A percentile compares a stretch with the other conserved stretches of the same genome.
These are phyloP conservation scores for Eubasilissa splendida DNA, from an alignment of 2,888 invertebrate genomes.

Conservation along the genomic window DNA sequence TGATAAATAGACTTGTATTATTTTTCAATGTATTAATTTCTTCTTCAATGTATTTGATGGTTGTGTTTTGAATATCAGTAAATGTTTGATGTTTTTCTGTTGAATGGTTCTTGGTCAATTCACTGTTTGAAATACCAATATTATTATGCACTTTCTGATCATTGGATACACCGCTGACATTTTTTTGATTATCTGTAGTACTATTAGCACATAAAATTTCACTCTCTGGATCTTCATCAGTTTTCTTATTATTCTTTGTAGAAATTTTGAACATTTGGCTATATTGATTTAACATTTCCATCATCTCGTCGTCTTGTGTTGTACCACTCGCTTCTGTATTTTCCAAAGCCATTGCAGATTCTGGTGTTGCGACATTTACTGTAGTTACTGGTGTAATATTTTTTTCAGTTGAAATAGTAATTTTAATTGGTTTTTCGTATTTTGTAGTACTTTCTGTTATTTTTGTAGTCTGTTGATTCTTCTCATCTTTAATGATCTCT, in stretches of 20 bases:
- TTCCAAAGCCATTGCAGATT: background rate
- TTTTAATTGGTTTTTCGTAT: slow-evolving; percentile 38
- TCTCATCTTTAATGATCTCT: background rate
- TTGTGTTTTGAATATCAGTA: too few relatives aligned
- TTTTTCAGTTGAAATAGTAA: slow-evolving; percentile 40
- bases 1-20: too few relatives aligned
- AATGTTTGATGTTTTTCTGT: too few relatives aligned
- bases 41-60: too few relatives aligned
- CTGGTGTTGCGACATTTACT: background rate
- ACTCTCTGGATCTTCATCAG: background rate
- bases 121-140: too few relatives aligned
- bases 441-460: slow-evolving; percentile 6
- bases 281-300: slow-evolving; percentile 56
- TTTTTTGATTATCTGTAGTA: too few relatives aligned
- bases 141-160: too few relatives aligned
- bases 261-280: slow-evolving; percentile 54
- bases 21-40: too few relatives aligned
- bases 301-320: slow-evolving; percentile 54
- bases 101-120: too few relatives aligned
- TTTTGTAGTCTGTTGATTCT: background rate
- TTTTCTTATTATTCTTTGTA: slow-evolving; percentile 17
- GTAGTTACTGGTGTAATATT: background rate
- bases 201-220: background rate
- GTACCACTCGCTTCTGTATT: slow-evolving; percentile 30
- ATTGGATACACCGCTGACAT: too few relatives aligned